Evolutionary conservation across 2,113 vertebrate genomes (phyloP).

Genomic region (Leuciscus idus): DNA sequence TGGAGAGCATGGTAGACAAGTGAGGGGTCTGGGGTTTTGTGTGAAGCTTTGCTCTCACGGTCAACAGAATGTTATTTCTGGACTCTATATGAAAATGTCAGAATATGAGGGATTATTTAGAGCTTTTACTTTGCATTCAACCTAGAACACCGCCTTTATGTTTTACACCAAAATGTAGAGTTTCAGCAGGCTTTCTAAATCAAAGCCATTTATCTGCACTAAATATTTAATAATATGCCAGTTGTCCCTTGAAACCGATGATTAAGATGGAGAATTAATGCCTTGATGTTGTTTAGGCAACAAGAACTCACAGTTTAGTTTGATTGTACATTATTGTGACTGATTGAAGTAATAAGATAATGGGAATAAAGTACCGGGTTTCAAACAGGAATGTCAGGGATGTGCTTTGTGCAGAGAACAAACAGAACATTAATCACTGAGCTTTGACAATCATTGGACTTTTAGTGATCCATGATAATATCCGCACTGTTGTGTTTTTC

Average conservation of each 20-base stretch:
- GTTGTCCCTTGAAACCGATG: slow-evolving; percentile 54
- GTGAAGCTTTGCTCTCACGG: slow-evolving; percentile 4
- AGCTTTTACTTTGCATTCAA: background rate
- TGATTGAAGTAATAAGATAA: slow-evolving; percentile 79
- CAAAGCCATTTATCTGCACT: slow-evolving; percentile 16
- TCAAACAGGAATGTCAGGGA: slow-evolving; percentile 73
- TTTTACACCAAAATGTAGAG: background rate
- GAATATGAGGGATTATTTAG: background rate
- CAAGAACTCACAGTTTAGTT: slow-evolving; percentile 60
- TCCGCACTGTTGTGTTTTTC: background rate
- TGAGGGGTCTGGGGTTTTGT: slow-evolving; percentile 39
- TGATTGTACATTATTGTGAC: slow-evolving; percentile 72
- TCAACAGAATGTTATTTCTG: background rate
- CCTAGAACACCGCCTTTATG: background rate
- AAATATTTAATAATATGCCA: slow-evolving; percentile 71
- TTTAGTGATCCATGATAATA: slow-evolving; percentile 24
- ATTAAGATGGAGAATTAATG: slow-evolving; percentile 53
- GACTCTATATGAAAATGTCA: background rate
- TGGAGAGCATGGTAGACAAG: slow-evolving; percentile 41
- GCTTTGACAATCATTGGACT: slow-evolving; percentile 11
- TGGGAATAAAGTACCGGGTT: slow-evolving; percentile 78
- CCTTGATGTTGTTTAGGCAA: slow-evolving; percentile 19
- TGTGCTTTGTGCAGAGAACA: slow-evolving; percentile 73
- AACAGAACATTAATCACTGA: slow-evolving; percentile 42
- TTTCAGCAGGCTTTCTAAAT: slow-evolving; percentile 10